Evolutionary conservation across 2,113 vertebrate species (phyloP).

Genomic region (Chlamydotis undulata): DNA sequence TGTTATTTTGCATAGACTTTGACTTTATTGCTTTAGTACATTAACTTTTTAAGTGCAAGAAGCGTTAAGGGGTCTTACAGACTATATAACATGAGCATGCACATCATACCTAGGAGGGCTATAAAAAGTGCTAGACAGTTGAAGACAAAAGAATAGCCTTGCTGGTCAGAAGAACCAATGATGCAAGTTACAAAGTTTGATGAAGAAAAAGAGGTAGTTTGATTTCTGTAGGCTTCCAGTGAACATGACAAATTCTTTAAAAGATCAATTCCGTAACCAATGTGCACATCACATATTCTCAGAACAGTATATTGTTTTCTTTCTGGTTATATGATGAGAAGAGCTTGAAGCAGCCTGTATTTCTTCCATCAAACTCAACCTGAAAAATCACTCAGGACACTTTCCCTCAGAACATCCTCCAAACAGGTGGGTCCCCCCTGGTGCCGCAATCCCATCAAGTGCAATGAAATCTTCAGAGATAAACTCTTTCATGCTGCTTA

Average conservation of each 20-base stretch:
- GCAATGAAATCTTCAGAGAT: neutral
- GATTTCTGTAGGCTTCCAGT: neutral
- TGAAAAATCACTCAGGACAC: neutral
- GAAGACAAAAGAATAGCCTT: neutral
- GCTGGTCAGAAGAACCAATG: neutral
- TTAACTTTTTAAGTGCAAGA: constrained; percentile 12
- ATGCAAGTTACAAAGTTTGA: neutral
- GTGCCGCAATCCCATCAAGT: neutral
- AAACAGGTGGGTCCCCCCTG: neutral
- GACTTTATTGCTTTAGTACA: neutral
- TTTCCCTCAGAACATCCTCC: neutral
- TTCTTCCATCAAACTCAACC: neutral
- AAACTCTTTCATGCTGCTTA: neutral
- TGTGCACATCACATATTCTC: neutral
- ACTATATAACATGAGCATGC: neutral
- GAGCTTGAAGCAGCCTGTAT: neutral
- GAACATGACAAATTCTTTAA: neutral
- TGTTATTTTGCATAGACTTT: neutral
- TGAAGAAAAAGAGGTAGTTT: neutral
- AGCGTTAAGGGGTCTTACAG: neutral
- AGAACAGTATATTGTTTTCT: neutral
- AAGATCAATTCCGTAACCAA: neutral
- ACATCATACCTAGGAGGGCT: neutral
- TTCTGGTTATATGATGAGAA: neutral
- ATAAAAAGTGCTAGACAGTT: neutral